Percentiles rank a stretch among this genome's conserved stretches.
phyloP scores from a whole-genome alignment of 2,113 vertebrate species.

The Pogonocichla stellata region DNA sequence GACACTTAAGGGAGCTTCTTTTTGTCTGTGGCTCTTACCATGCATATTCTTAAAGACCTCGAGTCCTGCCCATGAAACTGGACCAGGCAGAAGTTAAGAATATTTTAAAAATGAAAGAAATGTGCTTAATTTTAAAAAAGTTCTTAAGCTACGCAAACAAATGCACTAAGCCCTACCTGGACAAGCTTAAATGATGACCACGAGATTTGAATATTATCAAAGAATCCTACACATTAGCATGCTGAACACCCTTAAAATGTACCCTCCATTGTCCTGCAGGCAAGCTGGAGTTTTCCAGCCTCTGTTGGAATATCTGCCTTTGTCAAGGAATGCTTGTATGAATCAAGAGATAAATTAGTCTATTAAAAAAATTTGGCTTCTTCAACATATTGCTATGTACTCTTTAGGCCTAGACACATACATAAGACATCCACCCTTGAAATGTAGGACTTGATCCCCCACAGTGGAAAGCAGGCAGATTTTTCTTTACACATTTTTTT shows the following conservation, averaged over 20 bases:
- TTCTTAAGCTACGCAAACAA: background rate
- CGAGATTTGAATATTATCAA: background rate
- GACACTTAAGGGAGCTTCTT: background rate
- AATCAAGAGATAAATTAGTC: background rate
- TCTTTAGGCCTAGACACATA: background rate
- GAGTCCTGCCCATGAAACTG: background rate
- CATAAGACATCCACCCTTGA: background rate
- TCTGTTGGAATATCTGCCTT: background rate
- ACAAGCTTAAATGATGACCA: background rate
- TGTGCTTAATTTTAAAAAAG: background rate
- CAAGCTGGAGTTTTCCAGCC: background rate
- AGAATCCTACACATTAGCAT: background rate
- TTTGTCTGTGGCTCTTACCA: background rate
- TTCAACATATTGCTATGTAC: background rate
- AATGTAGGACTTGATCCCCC: background rate
- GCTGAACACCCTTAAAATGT: background rate
- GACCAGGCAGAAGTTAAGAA: background rate
- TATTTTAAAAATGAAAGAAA: background rate
- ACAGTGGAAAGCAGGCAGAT: background rate
- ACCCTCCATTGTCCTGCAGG: background rate
- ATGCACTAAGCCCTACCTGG: background rate
- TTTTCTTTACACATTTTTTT: background rate
- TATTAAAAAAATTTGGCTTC: background rate
- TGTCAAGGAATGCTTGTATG: background rate
- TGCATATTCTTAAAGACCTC: background rate